A percentile compares a stretch with the other conserved stretches of the same genome.
These are phyloP conservation scores for Pocota personata DNA, from an alignment of 2,888 invertebrate species.

Conservation along the genomic window DNA sequence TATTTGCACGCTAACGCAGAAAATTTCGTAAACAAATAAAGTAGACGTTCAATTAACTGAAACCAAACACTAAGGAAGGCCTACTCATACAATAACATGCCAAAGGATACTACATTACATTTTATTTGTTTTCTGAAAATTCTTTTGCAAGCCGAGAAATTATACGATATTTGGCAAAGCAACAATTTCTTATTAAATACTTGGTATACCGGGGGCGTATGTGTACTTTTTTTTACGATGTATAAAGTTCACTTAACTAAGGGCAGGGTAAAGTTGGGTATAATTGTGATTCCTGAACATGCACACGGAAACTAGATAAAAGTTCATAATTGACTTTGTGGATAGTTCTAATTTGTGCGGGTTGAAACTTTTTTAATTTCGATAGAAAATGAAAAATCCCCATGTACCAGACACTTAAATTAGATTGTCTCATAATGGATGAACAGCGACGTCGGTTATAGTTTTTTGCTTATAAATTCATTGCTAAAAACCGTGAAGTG, in stretches of 20 bases:
- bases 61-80: neutral
- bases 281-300: neutral
- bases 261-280: neutral
- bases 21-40: constrained; percentile 9
- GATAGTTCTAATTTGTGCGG: neutral
- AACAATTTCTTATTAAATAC: constrained; percentile 11
- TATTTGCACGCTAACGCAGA: neutral
- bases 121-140: neutral
- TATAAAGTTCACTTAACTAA: neutral
- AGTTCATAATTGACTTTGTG: neutral
- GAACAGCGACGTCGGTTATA: neutral
- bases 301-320: neutral
- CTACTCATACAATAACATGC: neutral
- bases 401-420: neutral
- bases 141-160: neutral
- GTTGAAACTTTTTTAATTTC: constrained; percentile 21
- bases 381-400: neutral
- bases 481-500: neutral
- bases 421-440: neutral
- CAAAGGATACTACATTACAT: neutral
- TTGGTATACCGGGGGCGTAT: neutral
- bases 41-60: constrained; percentile 3
- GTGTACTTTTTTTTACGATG: neutral
- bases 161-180: neutral
- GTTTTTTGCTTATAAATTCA: neutral